Base-by-base conservation (phyloP, 92 coral and sea anemone species). In the Phenganax marumi region DNA sequence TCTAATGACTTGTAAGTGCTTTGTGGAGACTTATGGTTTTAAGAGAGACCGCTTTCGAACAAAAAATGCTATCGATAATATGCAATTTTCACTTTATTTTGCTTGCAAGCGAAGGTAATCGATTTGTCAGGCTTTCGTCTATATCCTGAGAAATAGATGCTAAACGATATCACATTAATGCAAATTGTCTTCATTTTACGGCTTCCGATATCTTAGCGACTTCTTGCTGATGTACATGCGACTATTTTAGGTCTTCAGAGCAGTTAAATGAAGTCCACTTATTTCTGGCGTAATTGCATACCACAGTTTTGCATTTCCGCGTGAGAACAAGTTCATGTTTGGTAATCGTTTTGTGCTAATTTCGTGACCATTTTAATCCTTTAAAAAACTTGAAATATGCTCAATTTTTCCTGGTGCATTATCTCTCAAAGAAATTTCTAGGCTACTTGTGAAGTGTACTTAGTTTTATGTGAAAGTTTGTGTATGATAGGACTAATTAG, bases 131-230 rank as follows among this genome's bases (percentile, higher is more conserved):
- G 4, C 50, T 49, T 24, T 33, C 43, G 72, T 66, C 72, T 13
- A 19, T 49, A 66, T 12, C 1, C 33, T 62, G 68, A 2, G 68
- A 62, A 62, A 23, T 62, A 18, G 68, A 62, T 62, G 68, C 25
- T 62, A 62, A 62, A 62, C 68, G 68, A 62, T 19, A 62, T 39
- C 25, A 18, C 33, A 62, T 66, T 66, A 66, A 33, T n/a, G 11
- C n/a, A 66, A 66, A 0, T 66, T 24, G 26, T 49, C 24, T 66
- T 25, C 72, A 66, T 66, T 64, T 23, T 66, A 19, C 9, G 72
- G 50, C 50, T 12, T 66, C 72, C 13, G 50, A 66, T 8, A 19
- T 6, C 26, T 66, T 12, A 25, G 26, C 10, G 33, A 66, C 14
- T 66, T 23, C 43, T 66, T 66, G 72, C 26, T 49, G 50, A 66